Base-by-base conservation (phyloP, 2,888 invertebrate species). In the Yponomeuta sedellus region DNA sequence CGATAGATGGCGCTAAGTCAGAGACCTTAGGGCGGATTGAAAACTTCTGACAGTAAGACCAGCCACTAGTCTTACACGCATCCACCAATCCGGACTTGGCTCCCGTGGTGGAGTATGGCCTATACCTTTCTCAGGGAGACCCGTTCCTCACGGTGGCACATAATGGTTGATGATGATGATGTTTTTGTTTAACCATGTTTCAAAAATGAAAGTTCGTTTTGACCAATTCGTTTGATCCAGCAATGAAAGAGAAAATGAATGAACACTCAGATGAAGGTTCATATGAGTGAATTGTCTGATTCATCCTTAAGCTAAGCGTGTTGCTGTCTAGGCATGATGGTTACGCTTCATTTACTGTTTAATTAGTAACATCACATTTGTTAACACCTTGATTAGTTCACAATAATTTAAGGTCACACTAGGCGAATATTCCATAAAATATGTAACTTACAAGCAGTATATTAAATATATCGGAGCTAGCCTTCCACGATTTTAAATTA, bases 331-430 rank as follows among this genome's bases (percentile, higher is more conserved):
- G 44, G 16, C 16, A 16, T 52, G 16, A 52, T 52, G 44, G 44
- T 52, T 52, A 52, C 44, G 44, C 44, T 52, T 52, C 44, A 52
- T 52, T 16, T 16, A 52, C 44, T 52, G 16, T 52, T 52, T 52
- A 70, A 63, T 39, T 61, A 34, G 34, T 6, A 34, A 59, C 65
- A 44, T 65, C 58, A 61, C 40, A 52, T 44, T 57, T 25, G 25
- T 11, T 25, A 59, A 12, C 10, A 25, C 22, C 10, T 16, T 10
- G 57, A 56, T 22, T 52, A 28, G 61, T 57, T 61, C 61, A 62
- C 62, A 52, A 52, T 39, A 56, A 34, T 39, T 66, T 66, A 66
- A 66, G 62, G 62, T 66, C 57, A 63, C 63, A 39, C 57, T 61
- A 61, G 28, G 28, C 11, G 19, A 61, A 22, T 61, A 16, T 61